Evolutionary conservation across 2,888 invertebrate species (phyloP), one percentile per base, ranked within the genome.

Genomic region (Drosophila macrospina): DNA sequence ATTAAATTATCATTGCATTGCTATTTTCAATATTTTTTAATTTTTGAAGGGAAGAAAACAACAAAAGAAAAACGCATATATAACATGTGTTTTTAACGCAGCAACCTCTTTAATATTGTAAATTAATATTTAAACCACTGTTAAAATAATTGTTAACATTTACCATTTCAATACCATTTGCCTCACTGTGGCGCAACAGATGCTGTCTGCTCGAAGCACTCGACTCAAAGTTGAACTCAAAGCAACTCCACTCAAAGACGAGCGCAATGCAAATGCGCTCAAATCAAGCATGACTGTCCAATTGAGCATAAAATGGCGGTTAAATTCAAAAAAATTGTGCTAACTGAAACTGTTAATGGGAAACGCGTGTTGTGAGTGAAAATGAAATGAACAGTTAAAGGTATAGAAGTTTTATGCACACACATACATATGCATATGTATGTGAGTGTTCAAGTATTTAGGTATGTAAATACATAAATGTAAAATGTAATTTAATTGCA

Each of bases 401-500:
- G 47, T 10, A 44, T 30, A 45, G 36, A 45, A 47, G 16, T 47
- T 28, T 37, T 15, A 15, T 4, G n/a, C 28, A 11, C 10, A 26
- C n/a, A 26, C 24, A 37, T 5, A 50, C 6, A 45, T 7, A 13
- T 4, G 13, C n/a, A 44, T 7, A 48, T 7, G 6, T 2, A 11
- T 28, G 28, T 7, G 8, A 16, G 54, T 20, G 41, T 32, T 30
- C 32, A 32, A n/a, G 39, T 41, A n/a, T 41, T 37, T 13, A n/a
- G 37, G 54, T 42, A 32, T 11, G 28, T 24, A 28, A 36, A 15
- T 48, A 50, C 48, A 76, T 62, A 62, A 61, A 74, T 70, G 69
- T 64, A 78, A 62, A 61, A 74, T 70, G 69, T 64, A 78, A 78
- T 77, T 64, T 70, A 67, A 77, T 77, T 70, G 67, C 54, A 64